phyloP scores from a whole-genome alignment of 2,797 vertebrate species.

The Potorous gilbertii region DNA sequence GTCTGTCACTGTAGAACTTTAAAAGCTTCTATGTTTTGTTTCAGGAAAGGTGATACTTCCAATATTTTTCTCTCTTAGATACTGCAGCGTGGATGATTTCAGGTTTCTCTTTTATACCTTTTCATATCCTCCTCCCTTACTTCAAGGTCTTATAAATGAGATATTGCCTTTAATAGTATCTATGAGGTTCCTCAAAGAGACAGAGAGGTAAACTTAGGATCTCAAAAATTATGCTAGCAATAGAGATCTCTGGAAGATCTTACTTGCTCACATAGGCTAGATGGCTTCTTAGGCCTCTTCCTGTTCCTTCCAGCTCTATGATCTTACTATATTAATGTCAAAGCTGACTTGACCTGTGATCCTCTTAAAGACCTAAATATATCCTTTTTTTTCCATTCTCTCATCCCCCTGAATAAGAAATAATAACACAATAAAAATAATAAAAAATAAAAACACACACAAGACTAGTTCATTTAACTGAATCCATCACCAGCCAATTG shows the following conservation, averaged over 20 bases:
- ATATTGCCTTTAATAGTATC: neutral
- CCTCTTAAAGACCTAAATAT: neutral
- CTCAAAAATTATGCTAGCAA: neutral
- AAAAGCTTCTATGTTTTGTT: conserved; percentile 77
- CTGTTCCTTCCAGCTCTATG: neutral
- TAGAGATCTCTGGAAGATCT: neutral
- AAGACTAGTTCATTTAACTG: conserved; percentile 34
- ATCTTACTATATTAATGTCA: neutral
- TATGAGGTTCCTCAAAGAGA: neutral
- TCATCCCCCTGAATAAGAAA: neutral
- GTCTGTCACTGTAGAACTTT: conserved; percentile 78
- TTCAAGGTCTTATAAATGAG: conserved; percentile 53
- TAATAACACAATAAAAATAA: neutral
- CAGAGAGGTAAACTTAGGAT: neutral
- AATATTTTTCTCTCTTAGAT: conserved; percentile 33
- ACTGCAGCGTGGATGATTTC: neutral
- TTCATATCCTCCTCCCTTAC: neutral
- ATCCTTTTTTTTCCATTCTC: neutral
- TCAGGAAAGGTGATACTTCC: conserved; percentile 77
- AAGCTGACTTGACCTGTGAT: neutral
- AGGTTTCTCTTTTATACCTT: conserved; percentile 7
- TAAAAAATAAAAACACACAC: neutral
- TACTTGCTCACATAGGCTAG: neutral
- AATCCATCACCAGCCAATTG: conserved; percentile 18
- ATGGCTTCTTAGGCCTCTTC: neutral